phyloP scores from a whole-genome alignment of 2,797 vertebrate genomes.

The Phoeniculus purpureus region DNA sequence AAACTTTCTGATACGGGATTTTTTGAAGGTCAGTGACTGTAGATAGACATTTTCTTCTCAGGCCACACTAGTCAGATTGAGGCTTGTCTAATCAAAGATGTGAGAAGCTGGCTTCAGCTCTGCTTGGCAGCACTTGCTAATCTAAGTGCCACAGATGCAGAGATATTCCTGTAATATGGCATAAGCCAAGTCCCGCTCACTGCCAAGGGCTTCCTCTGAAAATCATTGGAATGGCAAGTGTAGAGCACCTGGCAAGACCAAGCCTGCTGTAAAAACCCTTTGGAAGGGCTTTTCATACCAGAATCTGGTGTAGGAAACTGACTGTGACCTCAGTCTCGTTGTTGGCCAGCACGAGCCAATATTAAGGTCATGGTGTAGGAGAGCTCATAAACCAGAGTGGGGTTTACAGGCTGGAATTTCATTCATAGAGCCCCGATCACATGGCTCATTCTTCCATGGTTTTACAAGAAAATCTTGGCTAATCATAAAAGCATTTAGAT shows the following conservation, averaged over 20 bases:
- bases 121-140: background rate
- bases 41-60: background rate
- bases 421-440: background rate
- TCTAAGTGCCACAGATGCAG: constrained; percentile 25
- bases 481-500: no score
- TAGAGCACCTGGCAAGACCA: constrained; percentile 22
- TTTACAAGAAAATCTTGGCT: background rate
- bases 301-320: background rate
- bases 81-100: constrained; percentile 3
- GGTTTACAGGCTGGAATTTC: constrained; percentile 14
- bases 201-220: constrained; percentile 30
- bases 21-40: background rate
- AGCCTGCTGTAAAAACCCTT: background rate
- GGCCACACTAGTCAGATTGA: background rate
- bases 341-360: background rate
- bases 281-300: background rate
- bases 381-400: background rate
- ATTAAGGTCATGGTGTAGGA: background rate
- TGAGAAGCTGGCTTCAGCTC: background rate
- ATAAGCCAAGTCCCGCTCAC: background rate
- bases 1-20: background rate
- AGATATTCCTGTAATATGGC: background rate
- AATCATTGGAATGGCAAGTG: background rate
- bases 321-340: background rate
- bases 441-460: background rate